Conservation (phyloP, 2,888 invertebrate genomes). For the Acrocyrtus sp. region DNA sequence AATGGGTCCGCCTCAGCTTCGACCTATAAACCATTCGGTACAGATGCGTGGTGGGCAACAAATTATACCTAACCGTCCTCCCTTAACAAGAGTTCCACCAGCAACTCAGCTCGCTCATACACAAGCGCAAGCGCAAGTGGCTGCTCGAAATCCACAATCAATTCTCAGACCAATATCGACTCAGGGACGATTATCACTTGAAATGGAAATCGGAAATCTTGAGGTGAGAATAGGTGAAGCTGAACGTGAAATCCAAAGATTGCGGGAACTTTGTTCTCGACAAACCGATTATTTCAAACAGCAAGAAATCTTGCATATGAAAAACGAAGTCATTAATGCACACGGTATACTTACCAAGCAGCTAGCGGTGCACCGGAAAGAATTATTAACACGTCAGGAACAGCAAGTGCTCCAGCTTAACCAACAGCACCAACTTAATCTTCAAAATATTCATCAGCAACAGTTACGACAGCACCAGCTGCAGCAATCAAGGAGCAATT, state of each 20-base stretch:
- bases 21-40: slow-evolving; percentile 21
- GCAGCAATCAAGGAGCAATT: not conserved
- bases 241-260: no score
- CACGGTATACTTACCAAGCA: no score
- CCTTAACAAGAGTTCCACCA: slow-evolving; percentile 5
- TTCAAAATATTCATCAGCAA: not conserved
- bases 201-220: no score
- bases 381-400: slow-evolving; percentile 19
- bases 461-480: not conserved
- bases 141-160: not conserved
- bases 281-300: no score
- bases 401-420: not conserved
- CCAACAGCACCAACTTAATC: no score
- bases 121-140: not conserved
- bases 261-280: no score
- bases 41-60: slow-evolving; percentile 1
- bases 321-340: no score
- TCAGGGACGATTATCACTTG: no score
- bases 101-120: not conserved
- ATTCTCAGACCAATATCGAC: no score
- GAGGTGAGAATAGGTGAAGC: no score
- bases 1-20: slow-evolving; percentile 11
- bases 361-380: no score
- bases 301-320: no score
- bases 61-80: slow-evolving; percentile 6